phyloP scores from a whole-genome alignment of 2,113 vertebrate genomes.

The Onychorhynchus coronatus region DNA sequence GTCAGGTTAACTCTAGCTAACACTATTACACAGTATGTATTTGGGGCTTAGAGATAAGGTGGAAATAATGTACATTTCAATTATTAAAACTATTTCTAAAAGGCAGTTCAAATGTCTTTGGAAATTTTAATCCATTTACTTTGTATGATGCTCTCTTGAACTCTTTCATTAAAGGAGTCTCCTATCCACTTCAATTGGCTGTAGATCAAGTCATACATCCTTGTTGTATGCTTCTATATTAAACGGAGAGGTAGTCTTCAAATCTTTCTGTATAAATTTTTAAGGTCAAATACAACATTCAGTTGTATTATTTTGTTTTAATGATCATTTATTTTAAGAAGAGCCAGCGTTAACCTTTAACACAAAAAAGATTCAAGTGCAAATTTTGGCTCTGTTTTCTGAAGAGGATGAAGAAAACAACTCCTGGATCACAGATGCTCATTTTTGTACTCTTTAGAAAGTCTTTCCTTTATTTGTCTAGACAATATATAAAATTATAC shows the following conservation, averaged over 20 bases:
- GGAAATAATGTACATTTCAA: slow-evolving; percentile 43
- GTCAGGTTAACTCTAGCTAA: slow-evolving; percentile 48
- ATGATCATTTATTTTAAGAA: neutral
- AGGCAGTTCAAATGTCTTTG: neutral
- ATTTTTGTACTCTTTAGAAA: neutral
- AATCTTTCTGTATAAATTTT: neutral
- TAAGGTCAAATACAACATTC: neutral
- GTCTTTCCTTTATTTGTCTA: neutral
- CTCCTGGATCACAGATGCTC: neutral
- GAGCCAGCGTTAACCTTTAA: neutral
- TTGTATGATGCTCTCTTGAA: slow-evolving; percentile 8
- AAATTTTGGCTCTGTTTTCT: neutral
- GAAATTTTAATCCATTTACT: slow-evolving; percentile 35
- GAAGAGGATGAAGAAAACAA: neutral
- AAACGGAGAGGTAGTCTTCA: neutral
- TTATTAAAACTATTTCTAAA: slow-evolving; percentile 48
- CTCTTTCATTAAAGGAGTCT: slow-evolving; percentile 13
- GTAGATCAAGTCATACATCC: neutral
- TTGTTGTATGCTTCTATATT: neutral
- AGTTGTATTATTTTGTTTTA: neutral
- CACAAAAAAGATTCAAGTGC: neutral
- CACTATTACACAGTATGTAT: neutral
- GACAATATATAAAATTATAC: neutral
- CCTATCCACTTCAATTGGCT: neutral
- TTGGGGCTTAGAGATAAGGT: slow-evolving; percentile 1